Evolutionary conservation across 2,797 vertebrate genomes (phyloP).

Genomic region (Simalia tracyae): DNA sequence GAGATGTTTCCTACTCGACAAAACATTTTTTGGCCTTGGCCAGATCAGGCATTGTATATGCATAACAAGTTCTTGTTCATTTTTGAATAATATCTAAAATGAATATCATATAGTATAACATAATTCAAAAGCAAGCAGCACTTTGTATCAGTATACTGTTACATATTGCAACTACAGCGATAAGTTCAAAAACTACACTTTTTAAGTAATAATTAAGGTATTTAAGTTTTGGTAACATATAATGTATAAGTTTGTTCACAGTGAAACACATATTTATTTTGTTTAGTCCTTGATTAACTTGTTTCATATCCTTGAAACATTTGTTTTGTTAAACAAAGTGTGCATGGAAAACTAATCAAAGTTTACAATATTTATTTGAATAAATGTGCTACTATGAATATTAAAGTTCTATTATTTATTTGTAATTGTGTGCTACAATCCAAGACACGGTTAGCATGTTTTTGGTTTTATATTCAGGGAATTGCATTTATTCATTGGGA

Average conservation of each 20-base stretch:
- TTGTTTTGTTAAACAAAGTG: neutral
- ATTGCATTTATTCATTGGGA: slow-evolving; percentile 41
- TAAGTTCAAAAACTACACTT: neutral
- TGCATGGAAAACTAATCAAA: slow-evolving; percentile 7
- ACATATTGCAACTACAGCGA: neutral
- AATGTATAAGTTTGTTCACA: slow-evolving; percentile 9
- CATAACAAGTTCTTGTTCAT: neutral
- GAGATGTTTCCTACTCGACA: neutral
- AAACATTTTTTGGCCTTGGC: neutral
- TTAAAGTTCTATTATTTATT: slow-evolving; percentile 32
- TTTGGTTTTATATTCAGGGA: neutral
- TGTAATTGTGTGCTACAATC: slow-evolving; percentile 19
- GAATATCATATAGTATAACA: neutral
- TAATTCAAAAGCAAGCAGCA: neutral
- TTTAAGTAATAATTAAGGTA: neutral
- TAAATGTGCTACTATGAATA: slow-evolving; percentile 41
- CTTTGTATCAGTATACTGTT: neutral
- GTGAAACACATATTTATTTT: slow-evolving; percentile 13
- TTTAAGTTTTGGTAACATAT: neutral
- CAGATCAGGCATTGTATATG: neutral
- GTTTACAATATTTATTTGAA: slow-evolving; percentile 30
- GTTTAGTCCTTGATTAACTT: neutral
- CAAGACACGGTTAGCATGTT: slow-evolving; percentile 2
- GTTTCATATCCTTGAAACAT: slow-evolving; percentile 35
- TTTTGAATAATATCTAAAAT: neutral